Base-by-base conservation (phyloP, 2,113 vertebrate species). In the Greenwoodochromis staneri region DNA sequence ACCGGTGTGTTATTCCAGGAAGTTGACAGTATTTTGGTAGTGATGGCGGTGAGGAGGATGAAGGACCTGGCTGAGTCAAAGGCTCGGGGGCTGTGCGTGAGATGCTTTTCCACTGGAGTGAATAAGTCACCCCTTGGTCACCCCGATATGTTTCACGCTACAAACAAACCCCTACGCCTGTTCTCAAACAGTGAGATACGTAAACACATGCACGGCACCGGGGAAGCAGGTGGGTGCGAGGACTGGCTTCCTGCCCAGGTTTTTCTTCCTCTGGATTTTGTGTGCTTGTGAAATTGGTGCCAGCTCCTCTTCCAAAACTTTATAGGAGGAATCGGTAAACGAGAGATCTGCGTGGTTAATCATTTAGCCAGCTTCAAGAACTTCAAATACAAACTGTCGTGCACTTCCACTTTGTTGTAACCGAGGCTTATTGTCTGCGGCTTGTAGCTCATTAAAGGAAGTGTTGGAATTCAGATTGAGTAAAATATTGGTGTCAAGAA, bases 1-100 rank as follows among this genome's bases (percentile, higher is more conserved):
- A 87, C 82, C 53, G 34, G 55, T 91, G 87, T 92, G 88, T 92
- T 95, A 94, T 96, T 94, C 92, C 93, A 93, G 94, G 94, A 95
- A 95, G 93, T 90, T 85, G 84, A 93, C 89, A 85, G 61, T 61
- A 38, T 78, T 51, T 51, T 78, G 73, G 73, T 51, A 51, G 73
- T 1, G 7, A 31, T 3, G 73, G 17, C 29, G 3, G 45, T 36
- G 42, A 84, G 66, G 57, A 83, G 87, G 87, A 57, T 21, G 82
- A 80, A 53, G 81, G 80, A 81, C 55, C 69, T 3, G 45, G 40
- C 57, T 66, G 61, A 89, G 83, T 87, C 81, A 81, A 91, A 90
- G 82, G 69, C 71, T 24, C 4, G 2, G 19, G 24, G 76, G 73
- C 80, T 88, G 61, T 49, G 83, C 87, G 87, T 5, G 53, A 80